Base-by-base conservation (phyloP, 2,888 invertebrate genomes). In the Caenorhabditis imperialis region DNA sequence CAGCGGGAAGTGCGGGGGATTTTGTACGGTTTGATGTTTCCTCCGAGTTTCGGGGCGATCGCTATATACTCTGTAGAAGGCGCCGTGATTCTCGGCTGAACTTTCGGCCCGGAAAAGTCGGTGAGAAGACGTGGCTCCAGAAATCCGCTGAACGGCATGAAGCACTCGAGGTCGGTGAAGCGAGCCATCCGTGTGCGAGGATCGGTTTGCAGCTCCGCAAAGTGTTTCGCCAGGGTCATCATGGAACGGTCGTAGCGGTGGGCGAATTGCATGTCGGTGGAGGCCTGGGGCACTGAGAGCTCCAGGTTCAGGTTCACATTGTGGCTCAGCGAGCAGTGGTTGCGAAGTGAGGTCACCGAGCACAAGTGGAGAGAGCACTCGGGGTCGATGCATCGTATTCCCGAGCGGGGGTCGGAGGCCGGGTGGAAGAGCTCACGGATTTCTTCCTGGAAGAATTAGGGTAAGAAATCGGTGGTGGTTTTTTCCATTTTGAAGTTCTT, bases 161-260 rank as follows among this genome's bases (percentile, higher is more conserved):
- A 54, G n/a, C 65, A 50, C 4, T 67, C 73, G 3, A 23, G 5
- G 40, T 73, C 73, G 3, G 73, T 73, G 33, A 67, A 42, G 23
- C 47, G 23, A 6, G 65, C 65, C 30, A 67, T 8, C 6, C n/a
- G 33, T 3, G 37, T 61, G n/a, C 67, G 23, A 8, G 10, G 3
- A 18, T 65, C 65, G 16, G 7, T 1, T 23, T 50, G 57, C 8
- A 61, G 3, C 4, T 18, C n/a, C 0, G 23, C 22, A n/a, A 55
- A 42, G 16, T 20, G 7, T 18, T 44, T 55, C 30, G 50, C 50
- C 22, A 55, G 22, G 8, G 14, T 3, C 65, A 65, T 65, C 16
- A 65, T 4, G n/a, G 55, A 48, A 12, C 44, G 16, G 40, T 65
- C 65, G 35, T 57, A 65, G 1, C 48, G 45, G 22, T 1, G 27